Conservation (phyloP, 1,140 invertebrate species). For the Plodia interpunctella region DNA sequence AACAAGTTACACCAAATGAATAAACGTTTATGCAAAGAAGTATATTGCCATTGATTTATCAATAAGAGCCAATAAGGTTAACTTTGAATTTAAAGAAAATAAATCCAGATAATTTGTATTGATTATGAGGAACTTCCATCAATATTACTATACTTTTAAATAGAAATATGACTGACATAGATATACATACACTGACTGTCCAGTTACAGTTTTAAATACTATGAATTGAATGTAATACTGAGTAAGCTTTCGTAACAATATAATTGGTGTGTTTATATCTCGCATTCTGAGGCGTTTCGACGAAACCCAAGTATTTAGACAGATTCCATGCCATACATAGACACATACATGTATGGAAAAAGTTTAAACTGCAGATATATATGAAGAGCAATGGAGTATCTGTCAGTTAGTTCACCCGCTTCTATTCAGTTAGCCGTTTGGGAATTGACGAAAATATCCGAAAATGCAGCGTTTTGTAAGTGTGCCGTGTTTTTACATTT, state of each 20-base stretch:
- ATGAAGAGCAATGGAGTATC: neutral
- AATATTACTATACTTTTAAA: too few species aligned
- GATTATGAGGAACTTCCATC: too few species aligned
- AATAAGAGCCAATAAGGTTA: too few species aligned
- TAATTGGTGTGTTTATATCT: neutral
- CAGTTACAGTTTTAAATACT: neutral
- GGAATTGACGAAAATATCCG: neutral
- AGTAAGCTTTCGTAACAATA: slow-evolving; percentile 5
- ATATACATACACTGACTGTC: neutral
- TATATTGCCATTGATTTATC: too few species aligned
- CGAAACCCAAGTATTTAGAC: neutral
- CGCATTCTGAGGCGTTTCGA: neutral
- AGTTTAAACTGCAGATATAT: slow-evolving; percentile 1
- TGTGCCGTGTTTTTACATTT: neutral
- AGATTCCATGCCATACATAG: neutral
- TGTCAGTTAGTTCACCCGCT: neutral
- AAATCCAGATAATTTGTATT: too few species aligned
- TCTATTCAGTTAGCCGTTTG: neutral
- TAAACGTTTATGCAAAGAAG: too few species aligned
- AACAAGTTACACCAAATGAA: too few species aligned
- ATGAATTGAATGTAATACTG: neutral
- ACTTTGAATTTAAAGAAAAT: too few species aligned
- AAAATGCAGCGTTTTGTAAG: slow-evolving; percentile 26
- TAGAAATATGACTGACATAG: too few species aligned
- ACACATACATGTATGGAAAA: neutral